Evolutionary conservation across 1,140 invertebrate species (phyloP), one percentile per base, ranked within the genome.

Genomic region (Choristoneura fumiferana): DNA sequence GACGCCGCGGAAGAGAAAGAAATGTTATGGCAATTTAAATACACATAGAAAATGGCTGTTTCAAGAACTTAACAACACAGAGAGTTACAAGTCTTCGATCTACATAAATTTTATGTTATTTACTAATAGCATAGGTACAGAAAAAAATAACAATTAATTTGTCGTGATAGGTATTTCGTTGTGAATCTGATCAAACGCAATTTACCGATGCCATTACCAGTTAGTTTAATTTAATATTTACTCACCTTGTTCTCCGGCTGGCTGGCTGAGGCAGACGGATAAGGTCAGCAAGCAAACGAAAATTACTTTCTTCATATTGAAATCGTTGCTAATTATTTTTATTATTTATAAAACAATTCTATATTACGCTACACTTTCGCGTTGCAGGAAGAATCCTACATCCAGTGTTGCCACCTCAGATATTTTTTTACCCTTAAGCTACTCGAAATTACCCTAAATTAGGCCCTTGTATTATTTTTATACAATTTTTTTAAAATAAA

Each of bases 251-350:
- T 64, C 36, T 34, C 63, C 38, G 55, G 60, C 55, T 57, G 75
- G 69, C 53, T 69, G 60, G 63, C 73, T 70, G 33, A 79, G 56
- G 65, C 82, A 75, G 54, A 75, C 59, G 9, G 78, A 78, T 8
- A 82, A 62, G 12, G 81, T 80, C 49, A 83, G 69, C 55, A 83
- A 72, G 68, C 76, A 78, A 62, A 85, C 61, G 71, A 85, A 78
- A 74, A 78, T 74, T 58, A 81, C 66, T 76, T 72, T 76, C 69
- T 77, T 84, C 79, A 84, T 84, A 17, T 77, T 84, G 52, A 54
- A 54, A 35, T 14, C 14, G 14, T 34, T 36, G 34, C 2, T 65
- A 54, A 56, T 45, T 57, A 52, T 9, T 8, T 13, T 6, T 29
- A 17, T 17, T 39, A 56, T 39, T 54, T 35, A 3, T 54, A 15